These are phyloP conservation scores for Oceanites oceanicus DNA, from an alignment of 2,113 vertebrate genomes.

Conservation along the genomic window DNA sequence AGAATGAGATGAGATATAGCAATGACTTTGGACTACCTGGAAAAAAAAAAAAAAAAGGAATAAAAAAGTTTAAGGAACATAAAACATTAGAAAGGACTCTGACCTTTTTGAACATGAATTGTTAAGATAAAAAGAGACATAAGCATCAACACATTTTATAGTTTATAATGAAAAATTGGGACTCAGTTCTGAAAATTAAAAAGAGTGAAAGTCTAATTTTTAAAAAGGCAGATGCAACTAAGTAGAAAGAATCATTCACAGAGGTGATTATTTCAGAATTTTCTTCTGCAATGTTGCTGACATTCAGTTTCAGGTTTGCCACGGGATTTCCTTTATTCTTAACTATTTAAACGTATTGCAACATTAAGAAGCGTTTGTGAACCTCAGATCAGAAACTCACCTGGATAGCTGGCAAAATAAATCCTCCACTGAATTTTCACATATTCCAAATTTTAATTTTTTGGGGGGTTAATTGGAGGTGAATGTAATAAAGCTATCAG, in stretches of 20 bases:
- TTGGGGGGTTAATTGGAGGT: fast-evolving
- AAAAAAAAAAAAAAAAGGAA: background rate
- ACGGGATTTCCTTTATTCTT: background rate
- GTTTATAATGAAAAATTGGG: background rate
- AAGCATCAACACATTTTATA: background rate
- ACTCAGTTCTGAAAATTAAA: background rate
- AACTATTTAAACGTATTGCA: background rate
- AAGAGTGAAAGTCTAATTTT: background rate
- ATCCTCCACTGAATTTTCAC: background rate
- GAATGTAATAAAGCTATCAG: background rate
- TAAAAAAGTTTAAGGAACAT: background rate
- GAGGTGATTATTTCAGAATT: background rate
- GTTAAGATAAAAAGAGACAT: background rate
- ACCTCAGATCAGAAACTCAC: background rate
- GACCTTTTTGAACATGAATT: background rate
- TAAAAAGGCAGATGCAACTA: background rate
- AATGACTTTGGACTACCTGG: background rate
- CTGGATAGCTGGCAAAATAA: background rate
- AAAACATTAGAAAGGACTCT: background rate
- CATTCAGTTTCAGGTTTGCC: background rate
- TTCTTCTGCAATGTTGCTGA: background rate
- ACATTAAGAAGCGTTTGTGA: background rate
- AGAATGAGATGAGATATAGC: background rate
- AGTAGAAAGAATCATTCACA: background rate
- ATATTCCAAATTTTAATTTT: background rate